Evolutionary conservation across 2,888 invertebrate species (phyloP).

Genomic region (Nomada ferruginata): DNA sequence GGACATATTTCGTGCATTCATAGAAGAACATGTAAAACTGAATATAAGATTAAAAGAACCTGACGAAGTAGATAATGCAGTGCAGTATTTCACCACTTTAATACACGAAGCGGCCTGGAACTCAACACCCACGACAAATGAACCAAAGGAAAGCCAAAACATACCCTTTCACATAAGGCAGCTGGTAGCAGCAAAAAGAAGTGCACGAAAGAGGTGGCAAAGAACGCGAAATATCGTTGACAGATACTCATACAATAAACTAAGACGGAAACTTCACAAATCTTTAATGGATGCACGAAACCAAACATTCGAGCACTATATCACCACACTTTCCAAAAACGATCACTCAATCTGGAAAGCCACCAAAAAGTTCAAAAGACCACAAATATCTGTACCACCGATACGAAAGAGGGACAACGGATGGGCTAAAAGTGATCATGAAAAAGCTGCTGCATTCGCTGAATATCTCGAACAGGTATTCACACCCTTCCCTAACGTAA

Average conservation of each 20-base stretch:
- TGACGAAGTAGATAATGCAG: too few species aligned
- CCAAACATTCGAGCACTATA: too few species aligned
- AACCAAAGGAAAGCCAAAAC: not conserved
- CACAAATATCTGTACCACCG: not conserved
- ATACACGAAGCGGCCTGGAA: not conserved
- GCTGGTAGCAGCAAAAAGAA: not conserved
- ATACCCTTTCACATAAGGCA: not conserved
- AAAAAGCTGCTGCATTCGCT: slow-evolving; percentile 5
- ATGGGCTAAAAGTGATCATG: slow-evolving; percentile 1
- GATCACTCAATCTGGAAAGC: slow-evolving; percentile 8
- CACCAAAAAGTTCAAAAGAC: slow-evolving; percentile 10
- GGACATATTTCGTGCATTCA: too few species aligned
- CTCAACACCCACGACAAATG: not conserved
- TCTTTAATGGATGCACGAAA: not conserved
- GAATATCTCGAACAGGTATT: not conserved
- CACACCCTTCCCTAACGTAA: not conserved
- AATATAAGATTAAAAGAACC: too few species aligned
- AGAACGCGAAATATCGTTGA: not conserved
- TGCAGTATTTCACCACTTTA: too few species aligned
- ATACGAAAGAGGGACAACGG: not conserved
- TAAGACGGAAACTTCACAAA: not conserved
- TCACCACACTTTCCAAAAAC: not conserved
- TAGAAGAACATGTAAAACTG: too few species aligned
- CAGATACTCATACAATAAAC: not conserved
- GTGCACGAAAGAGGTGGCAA: not conserved